phyloP scores from a whole-genome alignment of 2,797 vertebrate species.

The Apogon hyalosoma region DNA sequence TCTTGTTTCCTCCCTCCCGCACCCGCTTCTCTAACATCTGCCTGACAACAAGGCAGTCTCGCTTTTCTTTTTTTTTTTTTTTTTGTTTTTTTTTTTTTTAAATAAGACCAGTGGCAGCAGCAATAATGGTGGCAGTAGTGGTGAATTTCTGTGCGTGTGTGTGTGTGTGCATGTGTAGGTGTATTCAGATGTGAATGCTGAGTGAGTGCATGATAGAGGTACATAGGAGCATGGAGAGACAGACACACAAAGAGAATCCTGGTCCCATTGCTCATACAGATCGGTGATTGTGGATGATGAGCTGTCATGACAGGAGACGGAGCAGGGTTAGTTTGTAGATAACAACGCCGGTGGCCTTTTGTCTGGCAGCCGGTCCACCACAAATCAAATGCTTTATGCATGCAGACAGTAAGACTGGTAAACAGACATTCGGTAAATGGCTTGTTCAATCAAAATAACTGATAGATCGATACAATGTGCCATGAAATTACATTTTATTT shows the following conservation, averaged over 20 bases:
- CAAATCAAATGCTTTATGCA: conserved; percentile 64
- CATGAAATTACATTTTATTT: conserved; percentile 60
- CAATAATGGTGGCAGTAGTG: conserved; percentile 31
- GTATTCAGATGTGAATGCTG: conserved; percentile 15
- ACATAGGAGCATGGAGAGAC: conserved; percentile 8
- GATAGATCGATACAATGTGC: conserved; percentile 53
- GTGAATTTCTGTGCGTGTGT: conserved; percentile 16
- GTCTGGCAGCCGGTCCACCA: conserved; percentile 47
- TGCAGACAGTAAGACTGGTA: conserved; percentile 58
- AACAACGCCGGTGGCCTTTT: conserved; percentile 69
- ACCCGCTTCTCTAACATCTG: conserved; percentile 74
- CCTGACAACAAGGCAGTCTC: conserved; percentile 82
- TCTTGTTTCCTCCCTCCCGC: conserved; percentile 47
- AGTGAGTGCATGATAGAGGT: conserved; percentile 11
- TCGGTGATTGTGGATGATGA: conserved; percentile 60
- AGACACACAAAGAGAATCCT: conserved; percentile 22
- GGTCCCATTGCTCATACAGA: conserved; percentile 26
- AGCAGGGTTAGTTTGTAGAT: conserved; percentile 58
- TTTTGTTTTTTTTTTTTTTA: conserved; percentile 23
- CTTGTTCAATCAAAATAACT: conserved; percentile 51
- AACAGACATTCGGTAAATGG: conserved; percentile 64
- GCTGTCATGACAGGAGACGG: conserved; percentile 64
- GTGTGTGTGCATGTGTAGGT: not conserved
- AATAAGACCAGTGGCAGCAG: conserved; percentile 49
- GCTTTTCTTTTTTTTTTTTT: conserved; percentile 13